A percentile compares a stretch with the other conserved stretches of the same genome.
Conservation (phyloP, 1,140 invertebrate genomes). For the Hermatobates lingyangjiaoensis region DNA sequence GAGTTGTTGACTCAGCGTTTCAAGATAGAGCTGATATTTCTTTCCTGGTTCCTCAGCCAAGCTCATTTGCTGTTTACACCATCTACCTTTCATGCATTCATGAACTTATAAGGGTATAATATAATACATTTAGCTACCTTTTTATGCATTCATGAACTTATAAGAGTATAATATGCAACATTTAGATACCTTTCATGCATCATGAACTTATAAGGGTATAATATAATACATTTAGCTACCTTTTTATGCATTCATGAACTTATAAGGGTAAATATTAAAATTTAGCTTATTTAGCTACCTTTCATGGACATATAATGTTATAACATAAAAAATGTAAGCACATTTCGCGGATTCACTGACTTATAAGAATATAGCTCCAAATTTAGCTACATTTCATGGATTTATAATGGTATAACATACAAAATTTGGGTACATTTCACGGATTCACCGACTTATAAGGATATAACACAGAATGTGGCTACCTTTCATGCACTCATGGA, state of each 20-base stretch:
- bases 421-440: too few species aligned
- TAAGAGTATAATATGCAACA: constrained; percentile 7
- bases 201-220: constrained; percentile 12
- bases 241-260: constrained; percentile 3
- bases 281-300: constrained; percentile 27
- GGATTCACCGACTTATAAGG: too few species aligned
- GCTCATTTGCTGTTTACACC: constrained; percentile 52
- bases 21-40: constrained; percentile 91
- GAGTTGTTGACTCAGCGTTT: constrained; percentile 86
- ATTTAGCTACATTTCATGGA: too few species aligned
- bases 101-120: constrained; percentile 55
- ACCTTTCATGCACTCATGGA: too few species aligned
- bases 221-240: constrained; percentile 1
- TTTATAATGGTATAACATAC: too few species aligned
- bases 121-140: not conserved
- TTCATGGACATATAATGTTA: not conserved
- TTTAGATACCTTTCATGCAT: constrained; percentile 10
- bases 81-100: constrained; percentile 60
- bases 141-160: constrained; percentile 5
- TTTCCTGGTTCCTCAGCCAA: constrained; percentile 69
- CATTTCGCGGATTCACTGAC: too few species aligned
- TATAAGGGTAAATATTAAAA: constrained; percentile 24
- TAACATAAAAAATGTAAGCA: too few species aligned
- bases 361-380: too few species aligned
- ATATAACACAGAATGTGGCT: too few species aligned